phyloP scores from a whole-genome alignment of 2,113 vertebrate species.

The Tricholaema leucomelas region DNA sequence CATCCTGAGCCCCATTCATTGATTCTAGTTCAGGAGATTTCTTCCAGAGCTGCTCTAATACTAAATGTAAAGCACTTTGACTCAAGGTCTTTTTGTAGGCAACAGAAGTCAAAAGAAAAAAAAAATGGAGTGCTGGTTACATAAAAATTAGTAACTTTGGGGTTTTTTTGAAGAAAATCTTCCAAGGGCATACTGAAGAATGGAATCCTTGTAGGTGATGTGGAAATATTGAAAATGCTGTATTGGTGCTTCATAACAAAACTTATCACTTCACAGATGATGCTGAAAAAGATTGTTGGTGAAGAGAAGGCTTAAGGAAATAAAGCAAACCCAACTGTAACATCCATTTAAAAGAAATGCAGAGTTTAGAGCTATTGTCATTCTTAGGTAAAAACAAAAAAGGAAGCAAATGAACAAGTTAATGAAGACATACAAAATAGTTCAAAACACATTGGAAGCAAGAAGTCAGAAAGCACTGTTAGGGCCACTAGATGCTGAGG shows the following conservation, averaged over 20 bases:
- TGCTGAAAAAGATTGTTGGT: not conserved
- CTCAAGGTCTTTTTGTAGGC: not conserved
- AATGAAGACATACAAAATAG: not conserved
- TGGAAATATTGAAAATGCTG: not conserved
- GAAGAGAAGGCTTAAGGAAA: not conserved
- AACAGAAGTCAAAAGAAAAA: not conserved
- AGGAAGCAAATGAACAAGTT: not conserved
- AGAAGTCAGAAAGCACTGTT: not conserved
- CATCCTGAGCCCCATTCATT: rapidly evolving
- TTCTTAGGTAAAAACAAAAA: not conserved
- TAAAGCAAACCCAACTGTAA: not conserved
- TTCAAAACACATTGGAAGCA: not conserved
- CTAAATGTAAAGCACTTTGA: not conserved
- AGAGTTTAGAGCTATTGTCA: not conserved
- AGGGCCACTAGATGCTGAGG: not conserved
- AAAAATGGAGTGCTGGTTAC: not conserved
- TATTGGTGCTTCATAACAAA: not conserved
- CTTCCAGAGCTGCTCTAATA: not conserved
- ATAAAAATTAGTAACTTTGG: not conserved
- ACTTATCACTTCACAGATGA: not conserved
- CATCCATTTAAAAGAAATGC: not conserved
- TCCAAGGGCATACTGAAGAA: not conserved
- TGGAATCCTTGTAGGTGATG: not conserved
- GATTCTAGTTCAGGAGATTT: not conserved
- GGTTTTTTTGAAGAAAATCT: not conserved